phyloP scores from a whole-genome alignment of 2,797 vertebrate genomes.

The Scyliorhinus canicula region DNA sequence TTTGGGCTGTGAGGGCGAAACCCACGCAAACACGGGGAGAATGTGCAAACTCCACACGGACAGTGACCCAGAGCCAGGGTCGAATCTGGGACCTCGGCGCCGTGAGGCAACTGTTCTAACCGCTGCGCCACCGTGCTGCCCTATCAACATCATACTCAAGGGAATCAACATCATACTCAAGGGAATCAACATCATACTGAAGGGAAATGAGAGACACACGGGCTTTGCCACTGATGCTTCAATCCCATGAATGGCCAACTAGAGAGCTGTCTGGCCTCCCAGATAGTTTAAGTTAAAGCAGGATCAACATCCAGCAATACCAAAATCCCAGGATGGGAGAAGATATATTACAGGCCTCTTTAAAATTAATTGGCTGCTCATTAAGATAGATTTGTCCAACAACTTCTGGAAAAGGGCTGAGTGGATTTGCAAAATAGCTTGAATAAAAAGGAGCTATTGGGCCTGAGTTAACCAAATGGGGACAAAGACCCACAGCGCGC shows the following conservation, averaged over 20 bases:
- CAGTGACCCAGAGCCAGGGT: too few relatives aligned
- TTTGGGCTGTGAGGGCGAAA: too few relatives aligned
- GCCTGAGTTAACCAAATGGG: too few relatives aligned
- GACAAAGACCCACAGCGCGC: too few relatives aligned
- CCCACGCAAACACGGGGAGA: too few relatives aligned
- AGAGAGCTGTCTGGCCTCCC: background rate
- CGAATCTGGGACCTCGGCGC: too few relatives aligned
- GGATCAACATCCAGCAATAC: background rate
- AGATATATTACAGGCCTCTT: background rate
- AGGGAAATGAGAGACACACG: background rate
- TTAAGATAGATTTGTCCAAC: background rate
- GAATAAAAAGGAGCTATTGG: background rate
- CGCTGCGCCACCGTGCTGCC: too few relatives aligned
- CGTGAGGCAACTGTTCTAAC: too few relatives aligned
- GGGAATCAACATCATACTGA: background rate
- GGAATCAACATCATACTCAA: too few relatives aligned
- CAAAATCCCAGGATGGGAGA: background rate
- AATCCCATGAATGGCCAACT: background rate
- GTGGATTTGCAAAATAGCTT: background rate
- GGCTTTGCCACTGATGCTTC: background rate
- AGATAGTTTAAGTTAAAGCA: too few relatives aligned
- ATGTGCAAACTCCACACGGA: too few relatives aligned
- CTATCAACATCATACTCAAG: too few relatives aligned
- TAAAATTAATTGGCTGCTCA: background rate
- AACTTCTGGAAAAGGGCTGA: background rate